Evolutionary conservation across 2,797 vertebrate genomes (phyloP), one percentile per base, ranked within the genome.

Genomic region (Acanthurus tractus): DNA sequence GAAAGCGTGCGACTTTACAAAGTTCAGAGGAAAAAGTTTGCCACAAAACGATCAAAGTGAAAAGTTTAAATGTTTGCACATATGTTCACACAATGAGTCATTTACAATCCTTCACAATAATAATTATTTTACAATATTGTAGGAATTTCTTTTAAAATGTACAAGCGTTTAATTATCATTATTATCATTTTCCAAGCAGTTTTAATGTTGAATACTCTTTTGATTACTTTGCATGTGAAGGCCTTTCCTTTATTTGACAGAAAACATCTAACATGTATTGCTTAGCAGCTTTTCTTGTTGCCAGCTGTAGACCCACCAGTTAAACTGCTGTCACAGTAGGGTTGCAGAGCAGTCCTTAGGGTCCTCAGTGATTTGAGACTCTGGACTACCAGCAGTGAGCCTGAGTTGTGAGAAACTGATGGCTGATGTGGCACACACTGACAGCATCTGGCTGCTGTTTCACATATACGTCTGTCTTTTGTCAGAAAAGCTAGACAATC

Each of bases 401-500:
- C 17, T 4, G 61, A 46, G 48, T 11, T 6, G 50, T 52, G 54
- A 25, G 66, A 54, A 11, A 10, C 0, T 11, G 74, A 55, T 10
- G 74, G 40, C 23, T 63, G 61, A 29, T 3, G 58, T 20, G 74
- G 48, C 17, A 42, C 57, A 65, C 80, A 83, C 14, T 3, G 54
- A 53, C 88, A 93, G 65, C n/a, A 17, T 7, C 2, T 15, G 40
- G 11, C 25, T 12, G 3, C 11, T 23, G 15, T 38, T 36, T 69
- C 70, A 77, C 77, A 13, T 72, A 68, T 86, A 56, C 75, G 63
- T 64, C 79, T 81, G 78, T 83, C 42, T 70, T 82, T 86, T 70
- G 84, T 87, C 44, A 93, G 85, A 77, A 84, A 62, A 70, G 86
- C 68, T 25, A 93, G 69, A 59, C 88, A 78, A 11, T 62, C 66